Evolutionary conservation across 2,113 vertebrate genomes (phyloP), one percentile per base, ranked within the genome.

Genomic region (Phyllostomus hastatus): DNA sequence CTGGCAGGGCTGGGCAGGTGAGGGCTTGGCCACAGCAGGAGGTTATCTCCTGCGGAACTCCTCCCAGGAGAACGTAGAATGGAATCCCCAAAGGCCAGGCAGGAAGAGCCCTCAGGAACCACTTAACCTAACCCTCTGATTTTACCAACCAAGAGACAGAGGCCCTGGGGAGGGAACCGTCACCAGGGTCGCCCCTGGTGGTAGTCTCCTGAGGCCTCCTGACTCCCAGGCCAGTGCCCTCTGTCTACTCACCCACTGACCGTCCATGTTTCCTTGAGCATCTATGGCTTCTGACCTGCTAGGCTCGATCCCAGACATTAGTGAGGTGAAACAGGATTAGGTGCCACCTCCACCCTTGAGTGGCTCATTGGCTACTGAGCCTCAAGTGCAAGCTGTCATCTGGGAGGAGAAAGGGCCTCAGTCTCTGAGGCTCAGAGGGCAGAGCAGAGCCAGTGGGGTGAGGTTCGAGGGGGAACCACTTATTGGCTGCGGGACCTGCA

Each of bases 251-350:
- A 17, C 41, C 17, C 43, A 6, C 14, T 15, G 10, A 14, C 70
- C 61, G 3, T 33, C 75, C 38, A 64, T 41, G 11, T 54, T 72
- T 95, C 66, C 59, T n/a, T 10, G 64, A 50, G 41, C 24, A 10
- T 24, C 41, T 43, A 5, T 31, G 22, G 52, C 69, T 43, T 66
- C 69, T 50, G 46, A 24, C 22, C 75, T 82, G 2, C 28, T 0
- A 0, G 19, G 26, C 33, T 12, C 35, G 19, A 16, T n/a, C 54
- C n/a, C 88, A 43, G 67, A 33, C 52, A 20, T 0, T 0, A 7
- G 69, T 48, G n/a, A 1, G 22, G 22, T 2, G 41, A 54, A 61
- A 3, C 19, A 10, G 48, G 41, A 50, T n/a, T 20, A 33, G n/a
- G 50, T 12, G 7, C 52, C 6, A 0, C 38, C 31, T 84, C 79